These are phyloP conservation scores for Nomada lathburiana DNA, from an alignment of 2,888 invertebrate genomes.

Conservation along the genomic window DNA sequence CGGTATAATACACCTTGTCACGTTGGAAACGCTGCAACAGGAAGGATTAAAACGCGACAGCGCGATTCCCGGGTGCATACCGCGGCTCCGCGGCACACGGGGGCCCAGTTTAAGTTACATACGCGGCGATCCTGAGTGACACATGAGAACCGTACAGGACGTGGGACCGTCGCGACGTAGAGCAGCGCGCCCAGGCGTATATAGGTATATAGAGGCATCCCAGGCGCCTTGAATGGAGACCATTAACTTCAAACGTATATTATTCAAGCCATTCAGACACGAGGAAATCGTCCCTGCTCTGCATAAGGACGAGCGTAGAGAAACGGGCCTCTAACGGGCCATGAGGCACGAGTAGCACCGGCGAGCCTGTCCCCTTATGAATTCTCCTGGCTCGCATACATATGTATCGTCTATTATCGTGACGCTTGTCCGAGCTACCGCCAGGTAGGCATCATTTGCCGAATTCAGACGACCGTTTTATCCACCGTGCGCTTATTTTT, in stretches of 20 bases:
- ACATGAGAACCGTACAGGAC: conserved; percentile 64
- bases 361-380: conserved; percentile 64
- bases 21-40: background rate
- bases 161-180: conserved; percentile 60
- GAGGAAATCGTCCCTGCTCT: conserved; percentile 74
- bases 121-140: conserved; percentile 66
- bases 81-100: conserved; percentile 36
- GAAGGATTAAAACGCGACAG: conserved; percentile 28
- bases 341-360: conserved; percentile 32
- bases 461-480: conserved; percentile 9
- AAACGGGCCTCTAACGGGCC: conserved; percentile 56
- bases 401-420: conserved; percentile 71
- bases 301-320: conserved; percentile 71
- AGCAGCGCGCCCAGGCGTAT: conserved; percentile 24
- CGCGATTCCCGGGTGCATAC: conserved; percentile 27
- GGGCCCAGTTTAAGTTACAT: conserved; percentile 58
- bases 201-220: conserved; percentile 48
- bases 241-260: conserved; percentile 78
- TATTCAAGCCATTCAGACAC: conserved; percentile 76
- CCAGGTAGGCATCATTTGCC: conserved; percentile 51
- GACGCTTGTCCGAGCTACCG: conserved; percentile 63
- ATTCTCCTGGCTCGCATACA: conserved; percentile 63
- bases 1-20: background rate
- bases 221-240: conserved; percentile 77
- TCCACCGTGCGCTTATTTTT: no score